These are phyloP conservation scores for Ianthella basta DNA, from an alignment of 37 sponge, comb jelly and placozoan genomes.

Conservation along the genomic window DNA sequence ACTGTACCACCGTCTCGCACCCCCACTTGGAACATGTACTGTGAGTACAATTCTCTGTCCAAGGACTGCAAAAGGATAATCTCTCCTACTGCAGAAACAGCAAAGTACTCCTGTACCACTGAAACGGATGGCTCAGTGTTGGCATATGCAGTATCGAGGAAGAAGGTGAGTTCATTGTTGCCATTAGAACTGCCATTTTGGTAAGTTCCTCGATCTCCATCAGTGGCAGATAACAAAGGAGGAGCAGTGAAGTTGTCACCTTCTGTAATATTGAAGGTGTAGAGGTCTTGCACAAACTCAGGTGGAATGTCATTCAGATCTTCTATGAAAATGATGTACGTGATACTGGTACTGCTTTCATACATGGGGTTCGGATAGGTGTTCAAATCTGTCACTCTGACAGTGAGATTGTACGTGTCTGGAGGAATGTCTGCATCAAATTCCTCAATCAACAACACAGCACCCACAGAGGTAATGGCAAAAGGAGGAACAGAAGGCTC, in stretches of 20 bases:
- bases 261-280: constrained; percentile 32
- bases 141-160: constrained; percentile 30
- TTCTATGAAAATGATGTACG: constrained; percentile 26
- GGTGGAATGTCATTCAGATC: constrained; percentile 69
- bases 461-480: background rate
- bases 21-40: constrained; percentile 50
- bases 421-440: constrained; percentile 60
- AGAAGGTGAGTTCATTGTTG: constrained; percentile 59
- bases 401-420: constrained; percentile 5
- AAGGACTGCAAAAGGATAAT: constrained; percentile 39
- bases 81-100: constrained; percentile 53
- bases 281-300: constrained; percentile 4
- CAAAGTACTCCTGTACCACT: constrained; percentile 35
- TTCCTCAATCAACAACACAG: background rate
- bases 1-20: constrained; percentile 51
- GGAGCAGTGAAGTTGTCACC: constrained; percentile 12
- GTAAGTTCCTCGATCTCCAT: constrained; percentile 63
- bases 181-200: constrained; percentile 59
- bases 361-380: constrained; percentile 22
- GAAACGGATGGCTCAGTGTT: constrained; percentile 9
- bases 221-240: constrained; percentile 53
- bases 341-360: constrained; percentile 20
- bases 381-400: constrained; percentile 56
- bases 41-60: constrained; percentile 44
- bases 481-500: background rate